Percentiles rank a stretch among this genome's conserved stretches.
Evolutionary conservation across 2,888 invertebrate genomes (phyloP).

Genomic region (Caenorhabditis drosophilae): DNA sequence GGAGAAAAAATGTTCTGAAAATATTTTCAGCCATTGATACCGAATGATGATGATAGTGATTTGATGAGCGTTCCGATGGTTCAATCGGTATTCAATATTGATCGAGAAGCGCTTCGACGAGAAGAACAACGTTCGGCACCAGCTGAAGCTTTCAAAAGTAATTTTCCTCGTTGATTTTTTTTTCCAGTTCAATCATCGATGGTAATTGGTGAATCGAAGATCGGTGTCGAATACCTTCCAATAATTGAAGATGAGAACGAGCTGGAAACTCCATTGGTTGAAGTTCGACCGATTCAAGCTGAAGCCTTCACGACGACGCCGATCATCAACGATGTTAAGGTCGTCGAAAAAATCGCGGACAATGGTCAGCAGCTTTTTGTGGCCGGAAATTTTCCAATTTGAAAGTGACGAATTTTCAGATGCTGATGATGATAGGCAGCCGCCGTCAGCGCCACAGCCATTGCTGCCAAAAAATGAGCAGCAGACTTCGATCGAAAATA

Average conservation of each 20-base stretch:
- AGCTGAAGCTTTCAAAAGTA: not conserved
- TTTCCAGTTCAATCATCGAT: slow-evolving; percentile 46
- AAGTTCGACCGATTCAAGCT: slow-evolving; percentile 26
- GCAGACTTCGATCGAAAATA: too few relatives aligned
- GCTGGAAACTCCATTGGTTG: slow-evolving; percentile 48
- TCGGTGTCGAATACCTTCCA: slow-evolving; percentile 51
- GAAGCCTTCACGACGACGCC: too few relatives aligned
- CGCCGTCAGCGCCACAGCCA: too few relatives aligned
- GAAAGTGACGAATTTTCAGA: too few relatives aligned
- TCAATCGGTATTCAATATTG: slow-evolving; percentile 36
- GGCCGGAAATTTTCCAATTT: too few relatives aligned
- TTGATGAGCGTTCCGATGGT: slow-evolving; percentile 44
- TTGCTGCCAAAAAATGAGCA: too few relatives aligned
- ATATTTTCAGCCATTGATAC: slow-evolving; percentile 17
- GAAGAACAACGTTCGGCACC: slow-evolving; percentile 48
- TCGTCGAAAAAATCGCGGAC: too few relatives aligned
- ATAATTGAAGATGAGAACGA: slow-evolving; percentile 51
- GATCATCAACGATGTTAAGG: too few relatives aligned
- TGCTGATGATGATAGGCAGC: too few relatives aligned
- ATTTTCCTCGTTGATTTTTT: not conserved
- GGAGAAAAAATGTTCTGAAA: not conserved
- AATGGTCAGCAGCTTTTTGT: too few relatives aligned
- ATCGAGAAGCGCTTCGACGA: slow-evolving; percentile 39
- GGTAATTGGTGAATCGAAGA: slow-evolving; percentile 45
- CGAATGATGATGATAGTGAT: slow-evolving; percentile 34